Evolutionary conservation across 2,888 invertebrate genomes (phyloP).

Genomic region (Aphelenchoides bicaudatus): DNA sequence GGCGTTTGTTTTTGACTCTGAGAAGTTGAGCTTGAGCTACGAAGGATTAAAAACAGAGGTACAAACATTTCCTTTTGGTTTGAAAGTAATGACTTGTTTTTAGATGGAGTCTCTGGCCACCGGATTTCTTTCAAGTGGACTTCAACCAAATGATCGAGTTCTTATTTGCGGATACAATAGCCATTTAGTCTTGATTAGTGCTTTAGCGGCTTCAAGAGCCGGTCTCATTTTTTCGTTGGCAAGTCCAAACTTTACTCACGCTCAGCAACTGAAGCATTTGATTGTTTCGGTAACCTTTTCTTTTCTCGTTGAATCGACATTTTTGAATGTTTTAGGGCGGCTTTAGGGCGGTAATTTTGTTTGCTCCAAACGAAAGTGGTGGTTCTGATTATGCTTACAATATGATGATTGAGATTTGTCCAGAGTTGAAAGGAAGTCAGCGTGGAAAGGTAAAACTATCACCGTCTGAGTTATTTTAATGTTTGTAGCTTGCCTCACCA

Average conservation of each 20-base stretch:
- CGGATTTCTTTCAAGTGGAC: constrained; percentile 61
- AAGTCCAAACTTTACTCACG: constrained; percentile 49
- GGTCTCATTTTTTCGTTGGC: constrained; percentile 61
- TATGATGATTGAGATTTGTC: constrained; percentile 43
- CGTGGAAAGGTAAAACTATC: constrained; percentile 33
- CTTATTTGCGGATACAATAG: constrained; percentile 64
- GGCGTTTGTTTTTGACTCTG: constrained; percentile 52
- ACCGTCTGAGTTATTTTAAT: no score
- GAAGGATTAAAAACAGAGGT: constrained; percentile 40
- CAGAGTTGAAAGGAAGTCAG: constrained; percentile 42
- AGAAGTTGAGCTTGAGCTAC: constrained; percentile 39
- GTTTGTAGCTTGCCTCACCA: no score
- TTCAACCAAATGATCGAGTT: constrained; percentile 62
- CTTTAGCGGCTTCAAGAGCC: constrained; percentile 55
- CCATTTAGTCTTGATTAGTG: constrained; percentile 45
- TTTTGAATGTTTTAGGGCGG: constrained; percentile 57
- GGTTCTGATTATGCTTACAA: constrained; percentile 40
- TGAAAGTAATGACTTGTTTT: constrained; percentile 3
- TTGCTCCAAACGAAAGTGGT: constrained; percentile 33
- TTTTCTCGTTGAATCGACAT: not conserved
- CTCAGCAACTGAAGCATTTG: constrained; percentile 38
- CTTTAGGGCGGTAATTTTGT: constrained; percentile 61
- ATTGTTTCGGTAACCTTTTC: constrained; percentile 30
- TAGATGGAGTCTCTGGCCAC: constrained; percentile 56
- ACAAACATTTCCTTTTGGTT: not conserved